Evolutionary conservation across 2,113 vertebrate species (phyloP).

Genomic region (Scopus umbretta): DNA sequence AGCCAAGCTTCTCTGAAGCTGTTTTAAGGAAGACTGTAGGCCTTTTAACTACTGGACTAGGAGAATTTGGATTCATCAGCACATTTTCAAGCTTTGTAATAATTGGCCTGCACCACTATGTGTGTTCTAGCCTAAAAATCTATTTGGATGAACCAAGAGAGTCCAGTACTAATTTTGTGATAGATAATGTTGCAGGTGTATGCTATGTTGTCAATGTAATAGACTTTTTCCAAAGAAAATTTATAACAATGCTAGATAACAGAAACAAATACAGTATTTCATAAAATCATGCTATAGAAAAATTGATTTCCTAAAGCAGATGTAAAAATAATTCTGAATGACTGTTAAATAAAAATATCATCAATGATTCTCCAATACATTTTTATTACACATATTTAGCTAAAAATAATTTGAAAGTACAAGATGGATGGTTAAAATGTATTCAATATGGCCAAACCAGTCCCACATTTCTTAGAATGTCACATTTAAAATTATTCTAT

Average conservation of each 20-base stretch:
- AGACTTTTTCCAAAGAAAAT: background rate
- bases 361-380: background rate
- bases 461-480: background rate
- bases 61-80: background rate
- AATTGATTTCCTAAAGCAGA: background rate
- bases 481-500: background rate
- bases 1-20: background rate
- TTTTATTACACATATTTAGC: background rate
- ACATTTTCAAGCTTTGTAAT: background rate
- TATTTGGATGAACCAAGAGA: background rate
- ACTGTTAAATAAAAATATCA: background rate
- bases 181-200: background rate
- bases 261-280: background rate
- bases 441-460: background rate
- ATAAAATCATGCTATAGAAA: background rate
- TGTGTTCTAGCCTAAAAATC: background rate
- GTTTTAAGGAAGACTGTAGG: background rate
- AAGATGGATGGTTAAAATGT: background rate
- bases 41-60: background rate
- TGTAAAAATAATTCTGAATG: background rate
- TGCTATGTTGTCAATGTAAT: background rate
- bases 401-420: background rate
- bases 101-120: background rate
- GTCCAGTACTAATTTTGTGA: background rate
- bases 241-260: background rate